Conservation (phyloP, 2,113 vertebrate genomes). For the Brachypteracias leptosomus region DNA sequence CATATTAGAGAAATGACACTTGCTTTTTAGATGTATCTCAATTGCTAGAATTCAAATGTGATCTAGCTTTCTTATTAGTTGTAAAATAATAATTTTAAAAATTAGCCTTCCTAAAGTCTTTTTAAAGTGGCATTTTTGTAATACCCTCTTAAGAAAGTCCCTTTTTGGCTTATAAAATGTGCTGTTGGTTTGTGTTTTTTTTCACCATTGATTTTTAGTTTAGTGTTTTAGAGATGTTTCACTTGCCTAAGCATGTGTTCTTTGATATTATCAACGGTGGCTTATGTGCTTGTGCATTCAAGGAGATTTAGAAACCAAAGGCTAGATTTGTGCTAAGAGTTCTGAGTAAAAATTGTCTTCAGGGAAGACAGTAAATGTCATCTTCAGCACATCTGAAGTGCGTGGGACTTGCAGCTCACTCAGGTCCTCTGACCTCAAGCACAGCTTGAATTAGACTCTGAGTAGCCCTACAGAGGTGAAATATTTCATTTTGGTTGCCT, state of each 20-base stretch:
- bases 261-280: fast-evolving
- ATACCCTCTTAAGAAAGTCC: not conserved
- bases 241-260: not conserved
- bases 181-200: not conserved
- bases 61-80: not conserved
- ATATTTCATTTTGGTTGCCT: not conserved
- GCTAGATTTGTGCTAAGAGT: not conserved
- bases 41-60: not conserved
- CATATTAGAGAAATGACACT: not conserved
- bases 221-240: not conserved
- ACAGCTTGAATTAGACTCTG: not conserved
- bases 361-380: not conserved
- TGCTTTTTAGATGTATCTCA: not conserved
- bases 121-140: not conserved
- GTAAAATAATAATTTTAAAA: not conserved
- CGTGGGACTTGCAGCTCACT: not conserved
- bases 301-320: not conserved
- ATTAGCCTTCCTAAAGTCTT: not conserved
- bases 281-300: not conserved
- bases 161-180: not conserved
- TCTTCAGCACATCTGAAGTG: fast-evolving
- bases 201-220: not conserved
- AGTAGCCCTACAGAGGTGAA: not conserved
- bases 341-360: not conserved
- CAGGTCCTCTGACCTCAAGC: not conserved